Conservation (phyloP, 2,888 invertebrate species). For the Catocala sponsa region DNA sequence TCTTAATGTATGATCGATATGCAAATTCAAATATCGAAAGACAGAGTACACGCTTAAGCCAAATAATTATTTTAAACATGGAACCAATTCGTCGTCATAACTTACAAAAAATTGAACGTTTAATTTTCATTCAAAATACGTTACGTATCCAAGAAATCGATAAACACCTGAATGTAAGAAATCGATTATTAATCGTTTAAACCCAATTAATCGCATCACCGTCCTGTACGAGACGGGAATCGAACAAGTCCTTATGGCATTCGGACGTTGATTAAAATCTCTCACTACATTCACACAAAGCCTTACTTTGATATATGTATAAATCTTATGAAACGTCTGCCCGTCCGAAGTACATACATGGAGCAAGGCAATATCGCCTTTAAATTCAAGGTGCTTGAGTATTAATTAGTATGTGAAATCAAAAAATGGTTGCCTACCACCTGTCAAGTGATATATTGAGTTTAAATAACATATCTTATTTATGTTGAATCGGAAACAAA, state of each 20-base stretch:
- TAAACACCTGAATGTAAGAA: constrained; percentile 52
- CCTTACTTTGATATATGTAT: constrained; percentile 85
- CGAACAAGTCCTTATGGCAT: constrained; percentile 59
- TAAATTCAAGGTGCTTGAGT: constrained; percentile 55
- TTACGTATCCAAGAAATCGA: constrained; percentile 41
- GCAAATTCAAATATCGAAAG: background rate
- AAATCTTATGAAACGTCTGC: constrained; percentile 82
- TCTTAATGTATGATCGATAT: background rate
- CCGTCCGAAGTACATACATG: constrained; percentile 65
- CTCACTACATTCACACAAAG: constrained; percentile 84
- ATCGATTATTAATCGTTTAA: constrained; percentile 66
- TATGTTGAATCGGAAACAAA: constrained; percentile 88
- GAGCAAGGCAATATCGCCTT: constrained; percentile 55
- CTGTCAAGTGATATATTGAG: constrained; percentile 88
- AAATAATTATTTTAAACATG: too few relatives aligned
- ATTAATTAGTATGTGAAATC: constrained; percentile 55
- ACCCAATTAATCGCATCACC: constrained; percentile 66
- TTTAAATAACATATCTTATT: constrained; percentile 89
- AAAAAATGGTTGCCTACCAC: constrained; percentile 77
- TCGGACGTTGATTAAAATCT: constrained; percentile 86
- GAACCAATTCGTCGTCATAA: constrained; percentile 38
- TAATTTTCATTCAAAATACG: constrained; percentile 43
- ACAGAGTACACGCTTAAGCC: too few relatives aligned
- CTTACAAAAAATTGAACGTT: constrained; percentile 33
- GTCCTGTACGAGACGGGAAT: constrained; percentile 64